Percentiles rank a stretch among this genome's conserved stretches.
Conservation (phyloP, 1,140 invertebrate species). For the Thrips palmi region DNA sequence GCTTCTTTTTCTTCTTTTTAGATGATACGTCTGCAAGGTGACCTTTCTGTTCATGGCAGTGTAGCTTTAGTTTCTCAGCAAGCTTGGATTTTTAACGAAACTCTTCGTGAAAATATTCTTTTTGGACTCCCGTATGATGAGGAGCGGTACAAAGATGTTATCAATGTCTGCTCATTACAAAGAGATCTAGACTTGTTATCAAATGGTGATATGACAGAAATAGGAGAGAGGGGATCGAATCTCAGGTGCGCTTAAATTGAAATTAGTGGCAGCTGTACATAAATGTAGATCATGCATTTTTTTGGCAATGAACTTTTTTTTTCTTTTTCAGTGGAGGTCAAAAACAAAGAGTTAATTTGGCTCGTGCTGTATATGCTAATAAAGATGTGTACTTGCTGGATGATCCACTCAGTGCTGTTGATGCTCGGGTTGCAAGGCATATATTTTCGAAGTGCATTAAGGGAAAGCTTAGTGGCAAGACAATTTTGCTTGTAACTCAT, state of each 20-base stretch:
- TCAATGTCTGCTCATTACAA: slow-evolving; percentile 36
- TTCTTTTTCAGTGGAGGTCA: slow-evolving; percentile 75
- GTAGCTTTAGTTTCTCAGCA: slow-evolving; percentile 77
- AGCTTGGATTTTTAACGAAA: slow-evolving; percentile 79
- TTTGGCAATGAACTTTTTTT: no score
- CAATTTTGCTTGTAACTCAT: slow-evolving; percentile 75
- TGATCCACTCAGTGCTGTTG: slow-evolving; percentile 82
- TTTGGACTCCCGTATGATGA: slow-evolving; percentile 71
- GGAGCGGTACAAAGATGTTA: slow-evolving; percentile 29
- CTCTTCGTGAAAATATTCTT: slow-evolving; percentile 81
- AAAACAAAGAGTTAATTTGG: slow-evolving; percentile 68
- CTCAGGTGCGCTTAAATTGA: no score
- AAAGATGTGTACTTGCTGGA: slow-evolving; percentile 76
- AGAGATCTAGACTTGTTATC: slow-evolving; percentile 36
- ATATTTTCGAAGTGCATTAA: slow-evolving; percentile 72
- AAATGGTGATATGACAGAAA: slow-evolving; percentile 49
- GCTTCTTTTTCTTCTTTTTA: no score
- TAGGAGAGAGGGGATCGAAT: slow-evolving; percentile 68
- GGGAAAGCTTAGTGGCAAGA: slow-evolving; percentile 61
- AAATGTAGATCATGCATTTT: no score
- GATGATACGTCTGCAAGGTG: no score
- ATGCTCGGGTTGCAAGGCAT: slow-evolving; percentile 66
- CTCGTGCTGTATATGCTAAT: slow-evolving; percentile 79
- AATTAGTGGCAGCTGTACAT: no score
- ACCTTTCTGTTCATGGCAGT: no score